Conservation (phyloP, 2,113 vertebrate species). For the Cyprinus carpio region DNA sequence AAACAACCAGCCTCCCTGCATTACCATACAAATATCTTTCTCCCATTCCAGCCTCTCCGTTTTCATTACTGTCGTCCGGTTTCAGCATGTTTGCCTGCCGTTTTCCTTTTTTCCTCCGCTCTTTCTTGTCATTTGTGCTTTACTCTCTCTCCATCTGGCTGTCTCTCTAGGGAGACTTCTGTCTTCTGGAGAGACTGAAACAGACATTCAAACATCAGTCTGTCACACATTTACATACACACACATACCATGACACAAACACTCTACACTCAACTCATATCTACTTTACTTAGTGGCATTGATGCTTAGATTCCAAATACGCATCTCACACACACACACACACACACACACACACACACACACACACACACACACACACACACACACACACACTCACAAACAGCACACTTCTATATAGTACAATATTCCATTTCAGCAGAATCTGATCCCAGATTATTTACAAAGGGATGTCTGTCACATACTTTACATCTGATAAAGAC, state of each 20-base stretch:
- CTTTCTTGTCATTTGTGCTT: constrained; percentile 22
- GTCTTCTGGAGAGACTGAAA: constrained; percentile 17
- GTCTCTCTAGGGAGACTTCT: constrained; percentile 24
- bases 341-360: constrained; percentile 2
- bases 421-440: constrained; percentile 12
- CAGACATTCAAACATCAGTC: constrained; percentile 11
- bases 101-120: background rate
- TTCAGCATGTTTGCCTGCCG: constrained; percentile 1
- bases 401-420: background rate
- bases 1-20: constrained; percentile 2
- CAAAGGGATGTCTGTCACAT: constrained; percentile 20
- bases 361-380: background rate
- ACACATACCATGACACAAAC: background rate
- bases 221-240: background rate
- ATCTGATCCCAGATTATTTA: background rate
- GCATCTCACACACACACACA: background rate
- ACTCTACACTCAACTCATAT: constrained; percentile 8
- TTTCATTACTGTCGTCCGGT: background rate
- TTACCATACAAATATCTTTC: constrained; percentile 29
- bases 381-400: background rate
- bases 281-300: background rate
- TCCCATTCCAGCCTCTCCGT: background rate
- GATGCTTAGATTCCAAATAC: background rate
- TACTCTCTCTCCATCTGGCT: constrained; percentile 8
- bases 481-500: background rate